Evolutionary conservation across 2,888 invertebrate genomes (phyloP).

Genomic region (Cheilosia vulpina): DNA sequence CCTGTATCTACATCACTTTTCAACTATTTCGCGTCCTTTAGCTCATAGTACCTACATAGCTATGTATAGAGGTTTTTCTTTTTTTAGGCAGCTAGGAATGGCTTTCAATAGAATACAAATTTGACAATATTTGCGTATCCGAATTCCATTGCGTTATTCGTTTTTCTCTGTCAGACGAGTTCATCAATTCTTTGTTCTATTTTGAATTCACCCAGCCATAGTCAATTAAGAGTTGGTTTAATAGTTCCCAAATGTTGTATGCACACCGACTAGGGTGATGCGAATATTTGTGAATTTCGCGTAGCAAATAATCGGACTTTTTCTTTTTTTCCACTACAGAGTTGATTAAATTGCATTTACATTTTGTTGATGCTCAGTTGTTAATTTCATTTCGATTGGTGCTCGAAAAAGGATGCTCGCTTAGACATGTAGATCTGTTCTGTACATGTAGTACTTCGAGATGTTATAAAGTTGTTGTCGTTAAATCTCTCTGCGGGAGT

Average conservation of each 20-base stretch:
- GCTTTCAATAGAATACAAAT: conserved; percentile 51
- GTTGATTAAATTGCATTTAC: no score
- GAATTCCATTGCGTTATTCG: conserved; percentile 1
- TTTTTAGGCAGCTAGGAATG: not conserved
- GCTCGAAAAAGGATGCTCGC: no score
- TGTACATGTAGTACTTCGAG: no score
- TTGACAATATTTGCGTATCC: conserved; percentile 32
- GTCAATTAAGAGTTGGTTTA: conserved; percentile 58
- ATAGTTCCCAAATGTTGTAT: not conserved
- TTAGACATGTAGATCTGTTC: no score
- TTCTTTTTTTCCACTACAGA: no score
- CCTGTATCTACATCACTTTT: not conserved
- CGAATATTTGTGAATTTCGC: not conserved
- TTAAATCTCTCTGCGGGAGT: no score
- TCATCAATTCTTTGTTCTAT: conserved; percentile 36
- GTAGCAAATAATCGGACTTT: not conserved
- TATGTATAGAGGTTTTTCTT: not conserved
- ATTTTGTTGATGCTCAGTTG: no score
- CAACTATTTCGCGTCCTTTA: no score
- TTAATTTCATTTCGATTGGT: no score
- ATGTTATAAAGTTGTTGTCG: no score
- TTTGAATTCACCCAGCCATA: not conserved
- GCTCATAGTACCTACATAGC: not conserved
- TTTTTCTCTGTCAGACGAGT: not conserved
- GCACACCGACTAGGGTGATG: not conserved